Percentiles rank a stretch among this genome's conserved stretches.
Evolutionary conservation across 2,113 vertebrate species (phyloP).

Genomic region (Phalacrocorax aristotelis): DNA sequence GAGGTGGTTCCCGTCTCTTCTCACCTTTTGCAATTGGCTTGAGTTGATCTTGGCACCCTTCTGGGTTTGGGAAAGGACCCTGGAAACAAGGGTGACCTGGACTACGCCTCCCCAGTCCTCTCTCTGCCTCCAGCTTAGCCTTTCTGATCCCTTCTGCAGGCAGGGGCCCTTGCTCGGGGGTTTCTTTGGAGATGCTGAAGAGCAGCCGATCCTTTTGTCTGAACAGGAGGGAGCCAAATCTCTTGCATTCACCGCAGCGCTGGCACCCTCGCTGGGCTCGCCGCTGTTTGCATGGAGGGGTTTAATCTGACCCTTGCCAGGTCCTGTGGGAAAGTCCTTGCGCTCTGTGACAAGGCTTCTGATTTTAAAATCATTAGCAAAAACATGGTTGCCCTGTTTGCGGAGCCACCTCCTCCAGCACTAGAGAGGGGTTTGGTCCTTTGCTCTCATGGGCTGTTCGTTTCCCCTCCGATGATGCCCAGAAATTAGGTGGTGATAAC

Average conservation of each 20-base stretch:
- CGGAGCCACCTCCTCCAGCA: neutral
- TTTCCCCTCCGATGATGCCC: neutral
- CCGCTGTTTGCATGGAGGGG: neutral
- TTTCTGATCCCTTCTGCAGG: neutral
- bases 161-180: neutral
- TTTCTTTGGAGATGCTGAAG: neutral
- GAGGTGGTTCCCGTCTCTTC: neutral
- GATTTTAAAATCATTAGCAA: neutral
- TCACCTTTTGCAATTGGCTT: neutral
- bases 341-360: neutral
- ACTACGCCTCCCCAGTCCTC: neutral
- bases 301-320: neutral
- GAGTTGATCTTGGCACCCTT: neutral
- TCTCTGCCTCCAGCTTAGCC: neutral
- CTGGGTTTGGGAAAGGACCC: neutral
- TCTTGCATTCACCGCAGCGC: rapidly evolving
- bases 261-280: neutral
- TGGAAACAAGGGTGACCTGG: neutral
- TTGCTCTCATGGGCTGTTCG: rapidly evolving
- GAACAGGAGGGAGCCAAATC: neutral
- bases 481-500: neutral
- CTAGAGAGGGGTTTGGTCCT: neutral
- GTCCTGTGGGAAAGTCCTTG: neutral
- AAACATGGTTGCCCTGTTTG: neutral
- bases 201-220: neutral